Percentiles rank a stretch among this genome's conserved stretches.
Conservation (phyloP, 2,113 vertebrate genomes). For the Raja brachyura region DNA sequence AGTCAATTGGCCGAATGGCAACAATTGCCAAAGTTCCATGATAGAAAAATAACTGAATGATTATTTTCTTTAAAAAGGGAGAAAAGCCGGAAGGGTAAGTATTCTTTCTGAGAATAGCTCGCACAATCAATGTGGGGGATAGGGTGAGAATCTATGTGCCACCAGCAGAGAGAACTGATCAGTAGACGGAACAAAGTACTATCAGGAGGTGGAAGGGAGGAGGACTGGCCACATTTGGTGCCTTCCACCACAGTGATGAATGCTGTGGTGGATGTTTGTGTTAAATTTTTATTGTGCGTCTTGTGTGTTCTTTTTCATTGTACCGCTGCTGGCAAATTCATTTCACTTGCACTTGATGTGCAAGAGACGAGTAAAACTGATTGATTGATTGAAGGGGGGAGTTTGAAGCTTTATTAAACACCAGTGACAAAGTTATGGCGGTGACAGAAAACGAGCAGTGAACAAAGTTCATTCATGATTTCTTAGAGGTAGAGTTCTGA, state of each 20-base stretch:
- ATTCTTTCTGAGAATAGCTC: neutral
- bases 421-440: neutral
- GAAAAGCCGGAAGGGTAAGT: neutral
- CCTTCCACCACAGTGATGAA: no score
- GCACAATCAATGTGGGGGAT: neutral
- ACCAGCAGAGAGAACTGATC: neutral
- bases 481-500: neutral
- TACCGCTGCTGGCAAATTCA: no score
- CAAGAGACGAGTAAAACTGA: no score
- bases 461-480: neutral
- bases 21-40: no score
- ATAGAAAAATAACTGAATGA: no score
- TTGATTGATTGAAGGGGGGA: neutral
- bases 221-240: no score
- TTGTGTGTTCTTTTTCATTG: no score
- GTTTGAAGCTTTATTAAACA: no score
- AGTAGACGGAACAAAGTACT: neutral
- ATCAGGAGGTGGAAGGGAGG: neutral
- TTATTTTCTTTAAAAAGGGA: neutral
- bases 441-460: neutral
- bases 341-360: no score
- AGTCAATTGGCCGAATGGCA: neutral
- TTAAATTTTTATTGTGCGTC: no score
- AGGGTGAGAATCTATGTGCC: neutral
- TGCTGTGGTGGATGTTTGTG: no score